A percentile compares a stretch with the other conserved stretches of the same genome.
Evolutionary conservation across 2,113 vertebrate genomes (phyloP).

Genomic region (Calidris pugnax): DNA sequence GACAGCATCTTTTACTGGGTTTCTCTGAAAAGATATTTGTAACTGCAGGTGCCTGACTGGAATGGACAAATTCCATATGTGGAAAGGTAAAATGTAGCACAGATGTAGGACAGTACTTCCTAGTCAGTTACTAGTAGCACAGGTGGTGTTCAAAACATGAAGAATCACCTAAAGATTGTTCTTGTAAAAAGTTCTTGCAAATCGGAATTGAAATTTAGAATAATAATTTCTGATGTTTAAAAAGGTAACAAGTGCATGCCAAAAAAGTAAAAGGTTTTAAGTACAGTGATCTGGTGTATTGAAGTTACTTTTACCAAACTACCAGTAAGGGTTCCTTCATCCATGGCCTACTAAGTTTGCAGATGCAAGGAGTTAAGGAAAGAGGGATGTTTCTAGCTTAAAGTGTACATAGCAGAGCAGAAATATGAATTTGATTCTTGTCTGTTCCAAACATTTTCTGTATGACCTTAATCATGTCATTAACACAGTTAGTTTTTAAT

Average conservation of each 20-base stretch:
- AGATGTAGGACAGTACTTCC: neutral
- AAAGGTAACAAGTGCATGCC: neutral
- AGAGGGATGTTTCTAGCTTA: neutral
- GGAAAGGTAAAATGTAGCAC: neutral
- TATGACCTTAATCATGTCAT: neutral
- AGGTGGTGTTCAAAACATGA: neutral
- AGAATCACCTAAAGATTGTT: neutral
- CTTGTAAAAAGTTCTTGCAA: neutral
- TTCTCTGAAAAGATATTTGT: neutral
- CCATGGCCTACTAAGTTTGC: neutral
- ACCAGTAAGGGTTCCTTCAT: neutral
- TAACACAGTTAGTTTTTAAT: neutral
- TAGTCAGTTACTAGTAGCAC: neutral
- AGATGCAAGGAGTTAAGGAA: neutral
- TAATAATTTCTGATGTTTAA: neutral
- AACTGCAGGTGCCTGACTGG: neutral
- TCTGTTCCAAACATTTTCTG: neutral
- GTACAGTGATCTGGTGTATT: neutral
- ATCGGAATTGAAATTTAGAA: neutral
- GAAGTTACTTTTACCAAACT: neutral
- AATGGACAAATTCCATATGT: accelerated
- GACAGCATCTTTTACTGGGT: neutral
- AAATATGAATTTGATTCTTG: neutral
- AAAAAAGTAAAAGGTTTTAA: neutral
- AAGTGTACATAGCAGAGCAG: neutral